These are phyloP conservation scores for Hirtodrosophila trivittata DNA, from an alignment of 2,888 invertebrate genomes.

Conservation along the genomic window DNA sequence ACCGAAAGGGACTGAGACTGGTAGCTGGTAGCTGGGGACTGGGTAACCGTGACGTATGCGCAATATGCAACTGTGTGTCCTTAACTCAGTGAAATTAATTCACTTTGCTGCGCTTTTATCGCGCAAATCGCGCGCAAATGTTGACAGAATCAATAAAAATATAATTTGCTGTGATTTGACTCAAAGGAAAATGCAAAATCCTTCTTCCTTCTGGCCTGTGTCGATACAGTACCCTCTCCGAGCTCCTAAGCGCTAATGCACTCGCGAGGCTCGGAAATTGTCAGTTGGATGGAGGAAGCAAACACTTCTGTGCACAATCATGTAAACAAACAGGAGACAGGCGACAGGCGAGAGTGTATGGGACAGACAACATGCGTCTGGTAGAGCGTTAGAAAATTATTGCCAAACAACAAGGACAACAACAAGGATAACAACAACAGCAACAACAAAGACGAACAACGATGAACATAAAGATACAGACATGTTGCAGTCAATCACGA, in stretches of 20 bases:
- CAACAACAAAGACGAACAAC: constrained; percentile 22
- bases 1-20: not conserved
- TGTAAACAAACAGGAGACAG: constrained; percentile 68
- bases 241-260: constrained; percentile 53
- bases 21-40: not conserved
- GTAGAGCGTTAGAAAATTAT: constrained; percentile 56
- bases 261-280: constrained; percentile 21
- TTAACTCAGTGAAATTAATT: constrained; percentile 64
- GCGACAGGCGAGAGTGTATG: constrained; percentile 33
- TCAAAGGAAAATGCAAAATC: constrained; percentile 59
- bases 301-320: constrained; percentile 71
- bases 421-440: constrained; percentile 27
- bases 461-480: constrained; percentile 47
- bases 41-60: constrained; percentile 46
- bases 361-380: constrained; percentile 56
- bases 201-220: not conserved
- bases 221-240: too few relatives aligned
- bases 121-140: constrained; percentile 70
- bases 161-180: constrained; percentile 77
- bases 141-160: constrained; percentile 73
- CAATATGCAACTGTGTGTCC: constrained; percentile 42
- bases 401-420: constrained; percentile 51
- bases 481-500: constrained; percentile 77
- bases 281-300: constrained; percentile 31
- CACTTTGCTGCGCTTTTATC: constrained; percentile 69